Evolutionary conservation across 2,888 invertebrate species (phyloP), one percentile per base, ranked within the genome.

Genomic region (Chaetogeoica ovagalla): DNA sequence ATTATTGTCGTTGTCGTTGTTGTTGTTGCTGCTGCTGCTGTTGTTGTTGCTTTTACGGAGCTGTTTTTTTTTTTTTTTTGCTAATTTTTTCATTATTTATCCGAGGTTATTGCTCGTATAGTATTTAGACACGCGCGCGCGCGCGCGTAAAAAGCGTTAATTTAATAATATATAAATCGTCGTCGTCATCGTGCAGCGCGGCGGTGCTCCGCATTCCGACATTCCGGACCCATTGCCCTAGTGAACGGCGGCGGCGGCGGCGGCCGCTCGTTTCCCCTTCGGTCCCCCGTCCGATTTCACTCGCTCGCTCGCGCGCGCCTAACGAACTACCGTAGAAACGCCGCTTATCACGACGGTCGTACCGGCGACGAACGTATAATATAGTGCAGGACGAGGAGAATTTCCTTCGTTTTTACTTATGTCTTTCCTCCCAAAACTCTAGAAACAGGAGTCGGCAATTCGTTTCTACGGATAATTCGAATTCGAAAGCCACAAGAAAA

Each of bases 191-290:
- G 30, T 43, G 43, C 9, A n/a, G 43, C 43, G 7, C 15, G 39
- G 37, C 69, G 79, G 63, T 70, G 71, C 79, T 55, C 63, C 79
- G 71, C 79, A 71, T 79, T 79, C 79, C 79, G 79, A 43, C 43
- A 43, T 9, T 1, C 43, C 43, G 43, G 79, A 79, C 79, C 79
- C 79, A 79, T 63, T 79, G 79, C 71, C 79, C 79, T 79, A 79
- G 79, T 79, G 79, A 79, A 71, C 70, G 75, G 73, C 62, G 19
- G n/a, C 71, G 48, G 55, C 60, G 55, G 55, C 60, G 55, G 15
- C 72, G 55, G 70, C 77, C 23, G 43, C 55, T 21, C 76, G 21
- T 60, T 52, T 52, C 39, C 63, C 63, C 63, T 37, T n/a, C 48
- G 62, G 37, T 70, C 55, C 52, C 69, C 79, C 70, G 63, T 43